These are phyloP conservation scores for Lophochroa leadbeateri DNA, from an alignment of 2,113 vertebrate species.

Conservation along the genomic window DNA sequence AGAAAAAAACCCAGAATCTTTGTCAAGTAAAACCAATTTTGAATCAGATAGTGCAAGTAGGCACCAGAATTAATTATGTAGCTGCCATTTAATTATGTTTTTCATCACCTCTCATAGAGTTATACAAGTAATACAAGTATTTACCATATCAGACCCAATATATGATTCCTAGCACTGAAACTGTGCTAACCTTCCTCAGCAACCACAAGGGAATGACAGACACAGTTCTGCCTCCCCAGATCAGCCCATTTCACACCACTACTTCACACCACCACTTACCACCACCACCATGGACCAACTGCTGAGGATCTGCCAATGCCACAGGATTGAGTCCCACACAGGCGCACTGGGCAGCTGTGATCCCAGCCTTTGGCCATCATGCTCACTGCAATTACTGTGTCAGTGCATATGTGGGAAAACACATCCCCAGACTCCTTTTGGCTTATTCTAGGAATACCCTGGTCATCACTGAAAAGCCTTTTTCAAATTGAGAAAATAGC, in stretches of 20 bases:
- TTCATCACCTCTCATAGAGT: not conserved
- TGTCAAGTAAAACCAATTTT: not conserved
- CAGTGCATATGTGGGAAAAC: not conserved
- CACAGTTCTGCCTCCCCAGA: not conserved
- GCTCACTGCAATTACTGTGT: rapidly evolving
- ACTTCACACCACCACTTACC: not conserved
- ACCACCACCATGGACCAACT: not conserved
- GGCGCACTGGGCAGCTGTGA: not conserved
- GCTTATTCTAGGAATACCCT: not conserved
- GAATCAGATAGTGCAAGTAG: not conserved
- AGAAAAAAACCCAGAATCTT: not conserved
- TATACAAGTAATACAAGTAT: not conserved
- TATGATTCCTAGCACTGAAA: not conserved
- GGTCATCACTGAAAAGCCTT: not conserved
- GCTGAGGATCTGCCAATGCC: not conserved
- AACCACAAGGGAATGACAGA: not conserved
- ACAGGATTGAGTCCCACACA: not conserved
- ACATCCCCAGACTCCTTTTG: not conserved
- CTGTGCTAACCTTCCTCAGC: not conserved
- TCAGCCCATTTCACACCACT: not conserved
- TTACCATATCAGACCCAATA: not conserved
- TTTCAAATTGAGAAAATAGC: not conserved
- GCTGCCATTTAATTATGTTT: not conserved
- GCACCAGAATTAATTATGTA: not conserved
- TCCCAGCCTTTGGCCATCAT: rapidly evolving